A percentile compares a stretch with the other conserved stretches of the same genome.
Evolutionary conservation across 2,113 vertebrate genomes (phyloP).

Genomic region (Catharus minimus): DNA sequence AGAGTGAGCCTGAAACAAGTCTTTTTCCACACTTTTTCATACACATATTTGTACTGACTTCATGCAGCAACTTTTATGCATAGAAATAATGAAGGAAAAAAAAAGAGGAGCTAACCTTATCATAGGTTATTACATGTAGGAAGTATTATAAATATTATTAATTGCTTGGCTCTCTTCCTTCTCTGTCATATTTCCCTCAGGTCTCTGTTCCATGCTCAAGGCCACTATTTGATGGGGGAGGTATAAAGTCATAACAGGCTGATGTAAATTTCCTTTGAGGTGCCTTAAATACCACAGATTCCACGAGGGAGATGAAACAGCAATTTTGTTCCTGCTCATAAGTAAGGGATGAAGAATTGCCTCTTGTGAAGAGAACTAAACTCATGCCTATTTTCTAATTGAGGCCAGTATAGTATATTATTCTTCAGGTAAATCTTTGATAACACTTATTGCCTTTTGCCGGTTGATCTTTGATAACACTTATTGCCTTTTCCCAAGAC

Average conservation of each 20-base stretch:
- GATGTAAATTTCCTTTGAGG: constrained; percentile 68
- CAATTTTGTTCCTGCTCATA: constrained; percentile 36
- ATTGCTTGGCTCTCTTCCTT: constrained; percentile 60
- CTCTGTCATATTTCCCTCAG: constrained; percentile 61
- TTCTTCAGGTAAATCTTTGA: constrained; percentile 30
- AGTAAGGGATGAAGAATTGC: background rate
- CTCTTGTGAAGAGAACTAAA: constrained; percentile 9
- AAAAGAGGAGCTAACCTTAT: constrained; percentile 21
- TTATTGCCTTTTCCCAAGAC: constrained; percentile 28
- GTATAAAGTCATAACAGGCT: constrained; percentile 55
- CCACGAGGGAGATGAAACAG: constrained; percentile 39
- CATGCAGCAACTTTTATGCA: background rate
- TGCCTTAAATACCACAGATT: constrained; percentile 57
- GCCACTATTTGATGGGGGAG: constrained; percentile 55
- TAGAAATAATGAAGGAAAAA: background rate
- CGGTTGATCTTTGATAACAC: background rate
- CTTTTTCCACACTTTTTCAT: background rate
- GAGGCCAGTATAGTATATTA: background rate
- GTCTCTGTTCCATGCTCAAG: constrained; percentile 54
- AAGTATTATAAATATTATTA: constrained; percentile 66
- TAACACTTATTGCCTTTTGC: constrained; percentile 22
- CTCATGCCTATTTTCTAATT: background rate
- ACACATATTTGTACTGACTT: background rate
- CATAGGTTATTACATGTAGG: constrained; percentile 24
- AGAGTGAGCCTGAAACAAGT: background rate